Evolutionary conservation across 2,797 vertebrate species (phyloP).

Genomic region (Neomorphus geoffroyi): DNA sequence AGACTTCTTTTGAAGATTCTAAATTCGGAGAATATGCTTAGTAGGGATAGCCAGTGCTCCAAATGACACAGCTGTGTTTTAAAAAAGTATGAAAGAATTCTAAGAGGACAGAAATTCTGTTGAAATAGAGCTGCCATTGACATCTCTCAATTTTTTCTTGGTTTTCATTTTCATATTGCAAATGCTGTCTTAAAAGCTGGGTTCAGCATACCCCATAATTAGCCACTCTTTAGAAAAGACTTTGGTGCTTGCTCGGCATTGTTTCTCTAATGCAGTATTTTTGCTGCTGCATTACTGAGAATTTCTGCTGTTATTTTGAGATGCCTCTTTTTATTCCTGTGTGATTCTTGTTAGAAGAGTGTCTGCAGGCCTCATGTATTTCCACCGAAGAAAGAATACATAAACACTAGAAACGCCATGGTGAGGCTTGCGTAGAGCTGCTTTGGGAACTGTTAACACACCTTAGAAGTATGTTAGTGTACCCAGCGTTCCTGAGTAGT

Average conservation of each 20-base stretch:
- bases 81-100: background rate
- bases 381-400: background rate
- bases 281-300: background rate
- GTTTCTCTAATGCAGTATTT: background rate
- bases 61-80: background rate
- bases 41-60: background rate
- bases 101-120: background rate
- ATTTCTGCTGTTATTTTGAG: background rate
- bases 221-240: background rate
- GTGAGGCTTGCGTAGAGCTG: background rate
- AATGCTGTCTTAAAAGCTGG: background rate
- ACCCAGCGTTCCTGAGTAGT: background rate
- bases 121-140: background rate
- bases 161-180: background rate
- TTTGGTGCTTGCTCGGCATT: background rate
- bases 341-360: background rate
- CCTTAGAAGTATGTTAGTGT: background rate
- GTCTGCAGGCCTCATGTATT: background rate
- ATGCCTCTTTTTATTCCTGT: background rate
- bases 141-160: background rate
- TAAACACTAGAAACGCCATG: background rate
- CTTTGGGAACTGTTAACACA: background rate
- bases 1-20: background rate
- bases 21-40: background rate
- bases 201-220: constrained; percentile 13